Base-by-base conservation (phyloP, 2,797 vertebrate genomes). In the Tenualosa thibaudeaui region DNA sequence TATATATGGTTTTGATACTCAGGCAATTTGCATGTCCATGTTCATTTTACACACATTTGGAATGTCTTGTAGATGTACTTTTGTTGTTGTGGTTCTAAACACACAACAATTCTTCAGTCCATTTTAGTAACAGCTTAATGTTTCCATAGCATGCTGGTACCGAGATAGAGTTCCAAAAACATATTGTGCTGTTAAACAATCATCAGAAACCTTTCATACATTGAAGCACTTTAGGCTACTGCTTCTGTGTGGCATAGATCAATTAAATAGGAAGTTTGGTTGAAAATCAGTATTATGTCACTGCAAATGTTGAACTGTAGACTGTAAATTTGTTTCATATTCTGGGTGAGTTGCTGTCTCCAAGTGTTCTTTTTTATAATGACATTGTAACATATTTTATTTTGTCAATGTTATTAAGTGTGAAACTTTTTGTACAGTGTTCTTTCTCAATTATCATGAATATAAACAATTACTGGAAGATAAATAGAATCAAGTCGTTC, bases 211-310 rank as follows among this genome's bases (percentile, higher is more conserved):
- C 37, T 43, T 75, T 17, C 6, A 43, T 43, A 90, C 85, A 82
- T 56, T 22, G 89, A 95, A 93, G 96, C 95, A 94, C 95, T 95
- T 95, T 88, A 51, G 50, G 50, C 50, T 51, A 95, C 90, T 88
- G 93, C 93, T 94, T 94, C 92, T 89, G 87, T 87, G 87, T 86
- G 91, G 86, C 86, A 85, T 88, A 78, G 82, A 87, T 90, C 68
- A 50, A 84, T 93, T 90, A 88, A 86, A 88, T 50, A 56, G 89
- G 88, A 89, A 81, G 82, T 46, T 90, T 92, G 91, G 90, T 94
- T 94, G 37, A 91, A 93, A 40, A 84, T 95, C 96, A 96, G 96
- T 95, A 96, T 96, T 96, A 95, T 90, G 84, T 82, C 89, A 91
- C 87, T 68, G 0, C 84, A 13, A 89, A 81, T 88, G 90, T 93